phyloP scores from a whole-genome alignment of 1,140 invertebrate species.

The Sycobia sp. region DNA sequence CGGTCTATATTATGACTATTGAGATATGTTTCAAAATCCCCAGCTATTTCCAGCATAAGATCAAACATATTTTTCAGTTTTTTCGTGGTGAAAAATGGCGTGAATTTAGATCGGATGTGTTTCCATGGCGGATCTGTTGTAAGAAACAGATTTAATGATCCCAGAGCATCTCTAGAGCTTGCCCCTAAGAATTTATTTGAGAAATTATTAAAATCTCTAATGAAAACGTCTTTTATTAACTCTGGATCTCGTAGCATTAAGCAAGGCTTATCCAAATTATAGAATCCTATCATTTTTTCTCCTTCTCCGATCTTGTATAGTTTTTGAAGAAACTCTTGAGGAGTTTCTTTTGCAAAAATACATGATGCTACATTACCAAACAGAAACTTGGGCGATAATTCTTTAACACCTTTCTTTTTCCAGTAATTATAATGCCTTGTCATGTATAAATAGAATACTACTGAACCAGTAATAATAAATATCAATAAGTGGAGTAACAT shows the following conservation, averaged over 20 bases:
- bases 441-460: constrained; percentile 44
- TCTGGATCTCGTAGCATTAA: constrained; percentile 41
- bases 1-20: background rate
- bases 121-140: constrained; percentile 50
- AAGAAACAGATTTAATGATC: constrained; percentile 42
- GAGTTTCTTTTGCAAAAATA: constrained; percentile 27
- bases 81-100: constrained; percentile 59
- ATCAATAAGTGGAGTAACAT: too few species aligned
- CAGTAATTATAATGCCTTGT: constrained; percentile 54
- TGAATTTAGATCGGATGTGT: constrained; percentile 56
- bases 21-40: constrained; percentile 43
- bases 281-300: constrained; percentile 42
- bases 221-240: constrained; percentile 49
- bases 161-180: constrained; percentile 49
- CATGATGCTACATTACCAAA: constrained; percentile 48
- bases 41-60: constrained; percentile 53
- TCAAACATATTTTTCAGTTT: constrained; percentile 58
- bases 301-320: constrained; percentile 35
- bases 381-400: constrained; percentile 44
- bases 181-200: constrained; percentile 49
- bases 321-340: constrained; percentile 24
- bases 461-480: too few species aligned
- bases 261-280: constrained; percentile 47
- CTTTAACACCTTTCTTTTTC: constrained; percentile 47
- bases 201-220: constrained; percentile 63